phyloP scores from a whole-genome alignment of 2,113 vertebrate species.

The Petrocephalus microphthalmus region DNA sequence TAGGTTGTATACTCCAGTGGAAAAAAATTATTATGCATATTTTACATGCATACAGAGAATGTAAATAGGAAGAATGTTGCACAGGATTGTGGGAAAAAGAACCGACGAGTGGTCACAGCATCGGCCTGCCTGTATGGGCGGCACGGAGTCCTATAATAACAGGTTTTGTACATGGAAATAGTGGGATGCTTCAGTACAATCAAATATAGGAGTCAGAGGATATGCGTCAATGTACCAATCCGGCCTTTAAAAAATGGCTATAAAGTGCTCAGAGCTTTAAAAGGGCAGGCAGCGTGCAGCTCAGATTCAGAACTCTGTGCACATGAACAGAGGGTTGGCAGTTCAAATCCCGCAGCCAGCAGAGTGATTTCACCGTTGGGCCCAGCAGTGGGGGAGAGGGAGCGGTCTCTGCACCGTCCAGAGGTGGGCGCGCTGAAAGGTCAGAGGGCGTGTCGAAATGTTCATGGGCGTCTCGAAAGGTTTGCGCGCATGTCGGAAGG shows the following conservation, averaged over 20 bases:
- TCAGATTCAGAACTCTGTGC: neutral
- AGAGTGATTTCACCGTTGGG: neutral
- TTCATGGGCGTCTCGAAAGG: neutral
- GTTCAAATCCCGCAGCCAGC: neutral
- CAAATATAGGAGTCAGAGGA: neutral
- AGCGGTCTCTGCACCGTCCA: neutral
- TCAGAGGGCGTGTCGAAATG: neutral
- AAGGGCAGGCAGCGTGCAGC: neutral
- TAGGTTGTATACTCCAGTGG: conserved; percentile 14
- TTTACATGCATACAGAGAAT: conserved; percentile 9
- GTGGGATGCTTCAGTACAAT: neutral
- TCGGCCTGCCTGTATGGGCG: too few relatives aligned
- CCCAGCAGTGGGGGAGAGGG: neutral
- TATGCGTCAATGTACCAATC: neutral
- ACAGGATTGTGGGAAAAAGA: neutral
- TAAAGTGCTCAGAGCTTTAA: neutral
- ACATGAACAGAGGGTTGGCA: neutral
- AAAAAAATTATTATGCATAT: conserved; percentile 25
- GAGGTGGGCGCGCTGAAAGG: neutral
- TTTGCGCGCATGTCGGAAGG: neutral
- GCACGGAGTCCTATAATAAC: neutral
- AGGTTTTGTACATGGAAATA: neutral
- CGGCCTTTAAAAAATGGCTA: neutral
- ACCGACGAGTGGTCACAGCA: neutral
- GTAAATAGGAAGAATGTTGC: conserved; percentile 5